Conservation (phyloP, 64 coral and sea anemone species). For the Orbicella faveolata region DNA sequence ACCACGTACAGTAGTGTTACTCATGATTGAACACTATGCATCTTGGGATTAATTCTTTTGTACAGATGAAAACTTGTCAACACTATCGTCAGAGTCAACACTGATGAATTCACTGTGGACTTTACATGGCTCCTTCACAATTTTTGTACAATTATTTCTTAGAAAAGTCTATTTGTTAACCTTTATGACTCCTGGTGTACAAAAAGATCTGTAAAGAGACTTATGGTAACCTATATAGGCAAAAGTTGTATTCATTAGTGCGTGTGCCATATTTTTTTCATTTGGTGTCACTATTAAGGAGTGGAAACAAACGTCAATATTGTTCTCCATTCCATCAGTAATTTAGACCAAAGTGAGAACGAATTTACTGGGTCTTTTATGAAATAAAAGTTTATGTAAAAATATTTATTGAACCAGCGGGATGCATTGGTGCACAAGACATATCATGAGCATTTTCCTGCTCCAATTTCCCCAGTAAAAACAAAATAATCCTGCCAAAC, state of each 20-base stretch:
- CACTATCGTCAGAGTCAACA: too few species aligned
- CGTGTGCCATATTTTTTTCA: neutral
- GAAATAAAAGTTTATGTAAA: too few species aligned
- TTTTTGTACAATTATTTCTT: constrained; percentile 6
- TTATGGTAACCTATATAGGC: neutral
- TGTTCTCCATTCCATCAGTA: too few species aligned
- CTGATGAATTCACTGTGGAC: neutral
- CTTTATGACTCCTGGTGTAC: neutral
- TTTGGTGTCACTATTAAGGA: too few species aligned
- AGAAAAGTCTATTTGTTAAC: neutral
- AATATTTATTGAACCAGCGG: too few species aligned
- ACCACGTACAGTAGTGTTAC: constrained; percentile 8
- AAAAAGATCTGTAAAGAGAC: constrained; percentile 7
- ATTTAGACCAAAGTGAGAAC: too few species aligned
- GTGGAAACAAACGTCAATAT: too few species aligned
- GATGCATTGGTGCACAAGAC: too few species aligned
- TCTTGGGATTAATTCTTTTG: neutral
- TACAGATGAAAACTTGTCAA: constrained; percentile 1
- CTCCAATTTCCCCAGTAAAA: too few species aligned
- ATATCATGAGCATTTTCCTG: too few species aligned
- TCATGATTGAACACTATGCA: neutral
- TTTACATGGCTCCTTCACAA: neutral
- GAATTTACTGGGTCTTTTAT: too few species aligned
- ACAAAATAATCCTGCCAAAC: too few species aligned
- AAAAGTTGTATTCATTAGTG: neutral